A percentile compares a stretch with the other conserved stretches of the same genome.
Conservation (phyloP, 2,113 vertebrate genomes). For the Myodes glareolus region DNA sequence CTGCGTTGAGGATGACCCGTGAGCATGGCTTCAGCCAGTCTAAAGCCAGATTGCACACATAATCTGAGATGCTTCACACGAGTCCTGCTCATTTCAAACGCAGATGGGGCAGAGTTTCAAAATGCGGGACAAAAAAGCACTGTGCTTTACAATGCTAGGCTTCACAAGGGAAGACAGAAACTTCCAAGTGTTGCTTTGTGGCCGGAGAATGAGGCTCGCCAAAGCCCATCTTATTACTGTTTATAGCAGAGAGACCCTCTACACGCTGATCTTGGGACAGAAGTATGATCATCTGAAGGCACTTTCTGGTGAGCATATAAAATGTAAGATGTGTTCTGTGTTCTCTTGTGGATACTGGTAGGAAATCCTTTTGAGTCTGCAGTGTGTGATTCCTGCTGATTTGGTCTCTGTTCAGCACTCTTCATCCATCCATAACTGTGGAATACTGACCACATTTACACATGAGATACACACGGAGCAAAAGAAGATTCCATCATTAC, state of each 20-base stretch:
- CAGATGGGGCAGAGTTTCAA: neutral
- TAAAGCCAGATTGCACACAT: neutral
- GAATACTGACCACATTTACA: neutral
- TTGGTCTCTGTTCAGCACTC: neutral
- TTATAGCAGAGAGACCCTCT: neutral
- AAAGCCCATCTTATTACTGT: neutral
- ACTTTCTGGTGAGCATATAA: neutral
- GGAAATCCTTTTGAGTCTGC: neutral
- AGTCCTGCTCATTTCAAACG: neutral
- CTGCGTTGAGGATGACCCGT: rapidly evolving
- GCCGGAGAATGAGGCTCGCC: no score
- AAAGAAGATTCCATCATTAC: no score
- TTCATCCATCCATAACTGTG: no score
- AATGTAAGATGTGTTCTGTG: neutral
- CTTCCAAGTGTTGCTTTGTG: neutral
- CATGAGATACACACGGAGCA: no score
- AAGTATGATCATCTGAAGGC: neutral
- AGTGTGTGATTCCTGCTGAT: no score
- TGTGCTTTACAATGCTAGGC: rapidly evolving
- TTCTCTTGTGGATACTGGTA: neutral
- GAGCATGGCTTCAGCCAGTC: rapidly evolving
- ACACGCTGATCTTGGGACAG: neutral
- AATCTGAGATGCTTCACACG: neutral
- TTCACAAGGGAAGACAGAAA: neutral
- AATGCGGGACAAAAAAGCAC: neutral